Conservation (phyloP, 2,797 vertebrate species). For the Pelobates cultripes region DNA sequence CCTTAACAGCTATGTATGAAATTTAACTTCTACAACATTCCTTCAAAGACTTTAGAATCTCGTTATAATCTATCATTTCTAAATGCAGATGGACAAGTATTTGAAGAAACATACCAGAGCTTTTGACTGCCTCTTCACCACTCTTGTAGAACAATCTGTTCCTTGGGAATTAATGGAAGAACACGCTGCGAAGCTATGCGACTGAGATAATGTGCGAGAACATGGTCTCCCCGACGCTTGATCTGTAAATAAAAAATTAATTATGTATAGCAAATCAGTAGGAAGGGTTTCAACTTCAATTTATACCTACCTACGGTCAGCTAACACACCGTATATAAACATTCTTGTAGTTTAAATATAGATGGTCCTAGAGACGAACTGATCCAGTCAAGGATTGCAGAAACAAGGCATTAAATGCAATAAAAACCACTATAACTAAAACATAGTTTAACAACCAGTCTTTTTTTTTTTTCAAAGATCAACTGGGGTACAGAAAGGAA, state of each 20-base stretch:
- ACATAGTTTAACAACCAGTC: too few relatives aligned
- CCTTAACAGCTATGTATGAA: background rate
- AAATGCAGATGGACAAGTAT: background rate
- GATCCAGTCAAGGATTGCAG: too few relatives aligned
- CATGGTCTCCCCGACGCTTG: slow-evolving; percentile 82
- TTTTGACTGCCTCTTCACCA: slow-evolving; percentile 84
- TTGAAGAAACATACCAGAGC: slow-evolving; percentile 74
- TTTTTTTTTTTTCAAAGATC: too few relatives aligned
- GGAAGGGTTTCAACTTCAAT: too few relatives aligned
- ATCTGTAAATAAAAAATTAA: slow-evolving; percentile 69
- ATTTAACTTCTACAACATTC: background rate
- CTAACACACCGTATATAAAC: too few relatives aligned
- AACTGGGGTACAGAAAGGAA: too few relatives aligned
- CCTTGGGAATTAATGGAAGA: slow-evolving; percentile 67
- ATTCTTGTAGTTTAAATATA: too few relatives aligned
- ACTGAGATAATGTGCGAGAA: slow-evolving; percentile 67
- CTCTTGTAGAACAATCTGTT: slow-evolving; percentile 69
- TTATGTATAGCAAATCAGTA: background rate
- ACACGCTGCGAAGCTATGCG: slow-evolving; percentile 73
- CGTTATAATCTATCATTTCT: background rate
- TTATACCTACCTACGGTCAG: too few relatives aligned
- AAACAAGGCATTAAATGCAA: too few relatives aligned
- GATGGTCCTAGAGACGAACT: too few relatives aligned
- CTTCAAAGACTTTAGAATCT: background rate
- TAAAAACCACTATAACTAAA: too few relatives aligned